phyloP scores from a whole-genome alignment of 2,888 invertebrate species.

The Alcis repandata region DNA sequence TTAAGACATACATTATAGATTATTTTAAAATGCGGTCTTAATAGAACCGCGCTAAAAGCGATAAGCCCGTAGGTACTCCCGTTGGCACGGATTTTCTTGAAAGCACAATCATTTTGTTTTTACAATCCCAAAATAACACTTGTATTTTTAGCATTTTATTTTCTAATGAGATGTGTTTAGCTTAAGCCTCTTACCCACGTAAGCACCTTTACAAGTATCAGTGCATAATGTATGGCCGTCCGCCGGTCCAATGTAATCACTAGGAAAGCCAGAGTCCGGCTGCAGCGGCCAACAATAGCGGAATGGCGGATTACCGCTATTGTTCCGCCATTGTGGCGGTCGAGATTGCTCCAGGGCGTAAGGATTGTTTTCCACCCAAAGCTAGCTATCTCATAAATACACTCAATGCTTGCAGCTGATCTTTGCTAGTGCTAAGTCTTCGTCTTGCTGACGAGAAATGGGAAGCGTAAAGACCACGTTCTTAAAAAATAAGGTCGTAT shows the following conservation, averaged over 20 bases:
- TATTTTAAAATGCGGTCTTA: too few species aligned
- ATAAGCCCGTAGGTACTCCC: too few species aligned
- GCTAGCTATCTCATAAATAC: neutral
- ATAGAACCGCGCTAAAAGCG: too few species aligned
- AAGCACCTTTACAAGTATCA: conserved; percentile 1
- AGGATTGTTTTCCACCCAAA: neutral
- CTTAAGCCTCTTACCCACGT: neutral
- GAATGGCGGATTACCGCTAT: conserved; percentile 27
- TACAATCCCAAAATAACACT: neutral
- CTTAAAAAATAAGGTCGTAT: too few species aligned
- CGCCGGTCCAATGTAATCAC: conserved; percentile 22
- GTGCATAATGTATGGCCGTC: conserved; percentile 19
- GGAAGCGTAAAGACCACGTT: too few species aligned
- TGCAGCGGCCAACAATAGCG: conserved; percentile 25
- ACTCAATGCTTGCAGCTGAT: neutral
- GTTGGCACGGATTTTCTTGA: too few species aligned
- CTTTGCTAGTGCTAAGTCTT: neutral
- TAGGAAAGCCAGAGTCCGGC: conserved; percentile 19
- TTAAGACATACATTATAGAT: too few species aligned
- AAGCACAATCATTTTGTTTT: too few species aligned
- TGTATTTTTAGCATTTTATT: neutral
- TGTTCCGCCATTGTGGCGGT: conserved; percentile 23
- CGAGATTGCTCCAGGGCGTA: conserved; percentile 19
- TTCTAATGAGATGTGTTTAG: neutral
- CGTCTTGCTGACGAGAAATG: neutral